Evolutionary conservation across 2,888 invertebrate genomes (phyloP).

Genomic region (Diplazon laetatorius): DNA sequence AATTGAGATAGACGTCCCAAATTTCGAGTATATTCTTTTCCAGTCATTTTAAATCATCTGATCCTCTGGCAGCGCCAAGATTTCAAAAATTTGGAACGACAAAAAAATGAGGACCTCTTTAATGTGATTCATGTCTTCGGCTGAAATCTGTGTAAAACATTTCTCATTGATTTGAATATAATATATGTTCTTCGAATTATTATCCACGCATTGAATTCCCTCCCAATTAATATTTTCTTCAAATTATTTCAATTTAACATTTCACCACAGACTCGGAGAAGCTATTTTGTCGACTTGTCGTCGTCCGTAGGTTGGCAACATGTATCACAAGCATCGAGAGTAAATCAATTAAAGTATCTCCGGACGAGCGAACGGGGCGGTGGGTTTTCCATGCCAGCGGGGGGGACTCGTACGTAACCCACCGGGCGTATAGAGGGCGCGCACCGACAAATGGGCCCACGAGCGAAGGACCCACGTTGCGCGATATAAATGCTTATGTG

Average conservation of each 20-base stretch:
- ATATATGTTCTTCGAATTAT: no score
- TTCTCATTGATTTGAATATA: no score
- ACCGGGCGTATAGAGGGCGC: slow-evolving; percentile 19
- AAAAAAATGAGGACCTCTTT: no score
- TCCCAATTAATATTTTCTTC: neutral
- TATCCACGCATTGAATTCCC: no score
- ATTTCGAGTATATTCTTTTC: no score
- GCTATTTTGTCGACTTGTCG: neutral
- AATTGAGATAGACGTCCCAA: no score
- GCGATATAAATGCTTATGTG: slow-evolving; percentile 69
- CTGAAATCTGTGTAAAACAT: no score
- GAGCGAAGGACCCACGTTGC: slow-evolving; percentile 59
- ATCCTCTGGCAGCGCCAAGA: no score
- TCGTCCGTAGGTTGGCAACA: neutral
- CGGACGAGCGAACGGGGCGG: slow-evolving; percentile 9
- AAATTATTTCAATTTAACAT: no score
- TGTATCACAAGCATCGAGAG: slow-evolving; percentile 54
- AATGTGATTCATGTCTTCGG: no score
- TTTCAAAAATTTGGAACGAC: no score
- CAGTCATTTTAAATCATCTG: no score
- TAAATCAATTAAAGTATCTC: slow-evolving; percentile 67
- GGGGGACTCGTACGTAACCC: slow-evolving; percentile 56
- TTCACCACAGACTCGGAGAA: neutral
- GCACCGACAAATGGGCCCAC: slow-evolving; percentile 35
- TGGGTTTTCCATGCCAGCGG: slow-evolving; percentile 73